Evolutionary conservation across 2,113 vertebrate genomes (phyloP), one percentile per base, ranked within the genome.

Genomic region (Tauraco erythrolophus): DNA sequence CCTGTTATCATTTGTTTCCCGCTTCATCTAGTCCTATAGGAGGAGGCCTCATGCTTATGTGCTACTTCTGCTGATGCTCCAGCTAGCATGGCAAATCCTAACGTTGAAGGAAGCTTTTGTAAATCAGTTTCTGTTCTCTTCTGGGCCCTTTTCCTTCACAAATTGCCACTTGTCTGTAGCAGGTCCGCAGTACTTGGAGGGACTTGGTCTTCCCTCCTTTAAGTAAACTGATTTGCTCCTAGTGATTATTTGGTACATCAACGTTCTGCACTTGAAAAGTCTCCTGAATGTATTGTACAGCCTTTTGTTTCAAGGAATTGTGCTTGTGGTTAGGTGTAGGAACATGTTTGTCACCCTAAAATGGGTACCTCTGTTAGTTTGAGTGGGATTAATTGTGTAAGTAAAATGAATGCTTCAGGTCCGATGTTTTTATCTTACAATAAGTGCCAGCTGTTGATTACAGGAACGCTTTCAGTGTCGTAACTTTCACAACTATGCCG

Each of bases 1-100:
- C 60, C 46, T 69, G 19, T 74, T 95, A 89, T 80, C 33, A 71
- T 96, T 97, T 95, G 50, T 90, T 95, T 97, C 78, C 65, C 68
- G 17, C 68, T 88, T 85, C 27, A 39, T 61, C 37, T 50, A 41
- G 46, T 71, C 82, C 68, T 94, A 41, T 5, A 56, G 88, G 86
- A 83, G 60, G 61, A 95, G 24, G 53, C 23, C 80, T 97, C 48
- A 54, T 69, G 65, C 84, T 89, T 89, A 81, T 51, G 57, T 92
- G 46, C 61, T 88, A 33, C 54, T 93, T 64, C 66, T 88, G 56
- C 78, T 96, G 81, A 92, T 91, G 68, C 19, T 94, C 45, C 69
- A 50, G 66, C 64, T 84, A 72, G 39, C 8, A 2, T 92, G 81
- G 87, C 71, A 97, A 96, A 95, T 91, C 81, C 80, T 86, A 60